These are phyloP conservation scores for Drosophila saltans DNA, from an alignment of 1,140 invertebrate genomes.

Conservation along the genomic window DNA sequence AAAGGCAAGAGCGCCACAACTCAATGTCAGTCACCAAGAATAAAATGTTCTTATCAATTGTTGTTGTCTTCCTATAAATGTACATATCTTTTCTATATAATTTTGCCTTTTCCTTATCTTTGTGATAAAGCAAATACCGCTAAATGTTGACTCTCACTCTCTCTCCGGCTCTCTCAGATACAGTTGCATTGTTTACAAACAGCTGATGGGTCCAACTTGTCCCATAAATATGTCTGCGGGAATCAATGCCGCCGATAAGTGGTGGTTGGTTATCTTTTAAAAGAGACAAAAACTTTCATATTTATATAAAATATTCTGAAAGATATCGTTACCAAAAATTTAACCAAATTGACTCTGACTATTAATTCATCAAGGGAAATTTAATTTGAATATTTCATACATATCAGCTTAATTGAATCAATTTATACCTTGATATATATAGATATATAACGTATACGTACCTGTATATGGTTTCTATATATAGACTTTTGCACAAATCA, in stretches of 20 bases:
- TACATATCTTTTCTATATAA: too few species aligned
- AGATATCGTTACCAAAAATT: background rate
- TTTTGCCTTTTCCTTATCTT: too few species aligned
- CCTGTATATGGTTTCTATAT: too few species aligned
- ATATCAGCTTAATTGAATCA: too few species aligned
- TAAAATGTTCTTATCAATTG: background rate
- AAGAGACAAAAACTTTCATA: slow-evolving; percentile 1
- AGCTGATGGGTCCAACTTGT: slow-evolving; percentile 45
- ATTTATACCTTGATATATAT: too few species aligned
- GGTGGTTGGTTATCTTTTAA: background rate
- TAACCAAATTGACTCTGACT: background rate
- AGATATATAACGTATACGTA: too few species aligned
- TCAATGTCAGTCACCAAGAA: slow-evolving; percentile 24
- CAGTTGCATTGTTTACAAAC: slow-evolving; percentile 73
- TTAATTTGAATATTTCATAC: too few species aligned
- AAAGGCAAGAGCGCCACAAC: background rate
- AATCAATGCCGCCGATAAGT: too few species aligned
- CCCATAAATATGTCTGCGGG: slow-evolving; percentile 14
- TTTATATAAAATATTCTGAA: background rate
- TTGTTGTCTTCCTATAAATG: background rate
- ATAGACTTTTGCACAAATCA: too few species aligned
- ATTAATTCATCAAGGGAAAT: slow-evolving; percentile 15
- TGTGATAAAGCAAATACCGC: too few species aligned
- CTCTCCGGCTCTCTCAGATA: slow-evolving; percentile 15
- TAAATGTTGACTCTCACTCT: background rate